Conservation (phyloP, 2,113 vertebrate species). For the human region DNA sequence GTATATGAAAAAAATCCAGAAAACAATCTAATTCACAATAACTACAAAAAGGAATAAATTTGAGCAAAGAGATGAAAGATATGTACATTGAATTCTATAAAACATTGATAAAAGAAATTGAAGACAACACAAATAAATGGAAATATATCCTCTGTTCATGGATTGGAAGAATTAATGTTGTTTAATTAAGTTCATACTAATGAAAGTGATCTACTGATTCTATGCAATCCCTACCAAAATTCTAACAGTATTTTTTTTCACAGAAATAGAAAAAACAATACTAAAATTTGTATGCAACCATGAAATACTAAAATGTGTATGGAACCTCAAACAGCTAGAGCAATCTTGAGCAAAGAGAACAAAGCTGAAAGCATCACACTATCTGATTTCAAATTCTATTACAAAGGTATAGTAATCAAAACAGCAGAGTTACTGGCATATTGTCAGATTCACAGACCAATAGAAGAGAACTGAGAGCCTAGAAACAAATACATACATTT, state of each 20-base stretch:
- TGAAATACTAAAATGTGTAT: not conserved
- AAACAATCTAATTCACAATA: not conserved
- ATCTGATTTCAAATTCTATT: too few relatives aligned
- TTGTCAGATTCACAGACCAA: too few relatives aligned
- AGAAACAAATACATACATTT: too few relatives aligned
- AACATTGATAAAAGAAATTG: not conserved
- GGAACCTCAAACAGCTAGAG: too few relatives aligned
- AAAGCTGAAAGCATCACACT: not conserved
- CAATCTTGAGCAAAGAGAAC: not conserved
- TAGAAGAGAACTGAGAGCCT: too few relatives aligned
- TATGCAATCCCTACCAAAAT: not conserved
- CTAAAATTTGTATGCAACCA: not conserved
- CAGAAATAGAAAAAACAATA: not conserved
- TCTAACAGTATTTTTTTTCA: not conserved
- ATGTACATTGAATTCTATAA: not conserved
- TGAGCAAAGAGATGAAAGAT: not conserved
- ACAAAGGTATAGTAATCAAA: too few relatives aligned
- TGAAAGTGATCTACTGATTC: not conserved
- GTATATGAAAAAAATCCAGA: not conserved
- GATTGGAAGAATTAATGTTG: not conserved
- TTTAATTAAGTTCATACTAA: not conserved
- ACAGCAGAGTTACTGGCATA: too few relatives aligned
- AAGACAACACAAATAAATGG: not conserved
- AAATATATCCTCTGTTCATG: not conserved
- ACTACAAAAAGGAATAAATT: not conserved